Conservation (phyloP, 2,888 invertebrate species). For the Amphimallon solstitiale region DNA sequence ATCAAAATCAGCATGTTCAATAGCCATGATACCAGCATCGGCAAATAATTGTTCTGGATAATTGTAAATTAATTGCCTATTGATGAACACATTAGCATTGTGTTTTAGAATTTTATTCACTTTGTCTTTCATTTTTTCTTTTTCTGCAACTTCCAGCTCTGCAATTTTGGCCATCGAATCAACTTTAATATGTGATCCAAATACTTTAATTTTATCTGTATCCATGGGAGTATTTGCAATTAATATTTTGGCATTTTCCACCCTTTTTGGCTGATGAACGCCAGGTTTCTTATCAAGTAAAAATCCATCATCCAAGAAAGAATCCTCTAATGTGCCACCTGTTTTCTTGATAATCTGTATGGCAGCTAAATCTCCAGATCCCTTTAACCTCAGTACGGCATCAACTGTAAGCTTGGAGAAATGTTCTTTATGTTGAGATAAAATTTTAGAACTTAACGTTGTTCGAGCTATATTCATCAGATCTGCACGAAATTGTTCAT, state of each 20-base stretch:
- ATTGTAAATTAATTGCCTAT: constrained; percentile 99
- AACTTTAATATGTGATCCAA: constrained; percentile 94
- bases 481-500: constrained; percentile 84
- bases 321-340: constrained; percentile 92
- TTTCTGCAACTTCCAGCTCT: constrained; percentile 96
- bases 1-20: constrained; percentile 99
- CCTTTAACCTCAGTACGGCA: constrained; percentile 93
- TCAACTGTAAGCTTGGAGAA: constrained; percentile 96
- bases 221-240: constrained; percentile 99
- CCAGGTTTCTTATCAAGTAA: constrained; percentile 97
- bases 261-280: constrained; percentile 94
- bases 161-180: constrained; percentile 96
- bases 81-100: constrained; percentile 97
- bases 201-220: constrained; percentile 99
- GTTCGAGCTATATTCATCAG: constrained; percentile 97
- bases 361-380: constrained; percentile 93
- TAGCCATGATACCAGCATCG: constrained; percentile 98
- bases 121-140: constrained; percentile 99
- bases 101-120: constrained; percentile 95
- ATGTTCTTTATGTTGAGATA: constrained; percentile 96
- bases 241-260: constrained; percentile 96
- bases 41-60: constrained; percentile 99
- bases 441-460: constrained; percentile 96
- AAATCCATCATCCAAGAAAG: constrained; percentile 95
- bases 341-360: constrained; percentile 98